Base-by-base conservation (phyloP, 2,888 invertebrate genomes). In the Phlogophora meticulosa region DNA sequence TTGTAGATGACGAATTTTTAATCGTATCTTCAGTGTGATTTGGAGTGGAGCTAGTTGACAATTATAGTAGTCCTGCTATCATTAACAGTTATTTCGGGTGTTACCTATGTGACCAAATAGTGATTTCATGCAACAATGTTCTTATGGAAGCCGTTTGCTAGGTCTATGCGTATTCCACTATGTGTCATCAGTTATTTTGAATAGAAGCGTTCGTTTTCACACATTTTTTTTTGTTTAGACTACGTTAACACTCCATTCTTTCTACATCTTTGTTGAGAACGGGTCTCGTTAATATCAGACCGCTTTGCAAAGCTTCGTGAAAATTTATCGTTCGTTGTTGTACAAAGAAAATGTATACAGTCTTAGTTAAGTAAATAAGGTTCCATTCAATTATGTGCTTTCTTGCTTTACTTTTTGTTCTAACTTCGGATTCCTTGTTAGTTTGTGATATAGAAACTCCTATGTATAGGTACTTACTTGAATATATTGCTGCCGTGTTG, bases 301-400 rank as follows among this genome's bases (percentile, higher is more conserved):
- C 70, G 83, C 84, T 86, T 84, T 85, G 87, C 86, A 86, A 89
- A 90, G 90, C 88, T 85, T 87, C 81, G 81, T 76, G 84, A 76
- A 88, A 91, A 94, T 94, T 92, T 92, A 93, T 91, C 61, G 89
- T 88, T 85, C 84, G 85, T 83, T 82, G 85, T 86, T 78, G 74
- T 78, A 83, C 81, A 83, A 78, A 82, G 83, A 86, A 86, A 88
- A 89, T 88, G 76, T 84, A 81, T 79, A 81, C 84, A 81, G 77
- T 81, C 82, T 85, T 79, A 83, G 77, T 81, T 80, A 83, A 83
- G 84, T 88, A 87, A 90, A 87, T 85, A 86, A 87, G 73, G 81
- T 80, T 65, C 55, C 69, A 85, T 89, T 88, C 86, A 88, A 90
- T 88, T 89, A 87, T 82, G 77, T 79, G 69, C 69, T 68, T 77